A percentile compares a stretch with the other conserved stretches of the same genome.
phyloP scores from a whole-genome alignment of 2,888 invertebrate species.

The Ellobium chinense region DNA sequence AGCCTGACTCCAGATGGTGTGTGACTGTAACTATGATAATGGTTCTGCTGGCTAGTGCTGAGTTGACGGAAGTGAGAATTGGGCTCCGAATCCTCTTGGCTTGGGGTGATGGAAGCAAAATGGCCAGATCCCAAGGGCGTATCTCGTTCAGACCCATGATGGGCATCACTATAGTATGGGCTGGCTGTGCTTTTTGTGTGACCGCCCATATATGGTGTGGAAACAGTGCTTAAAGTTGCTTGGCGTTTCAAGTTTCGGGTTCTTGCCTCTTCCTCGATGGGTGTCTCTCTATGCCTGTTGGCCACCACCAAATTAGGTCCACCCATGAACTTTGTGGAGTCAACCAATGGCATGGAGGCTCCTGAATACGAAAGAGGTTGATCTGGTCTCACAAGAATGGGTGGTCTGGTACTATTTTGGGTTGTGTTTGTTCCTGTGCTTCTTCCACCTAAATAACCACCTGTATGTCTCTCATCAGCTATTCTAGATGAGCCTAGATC shows the following conservation, averaged over 20 bases:
- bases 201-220: neutral
- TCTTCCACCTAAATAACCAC: neutral
- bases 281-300: neutral
- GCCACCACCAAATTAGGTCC: neutral
- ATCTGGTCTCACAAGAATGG: neutral
- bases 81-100: neutral
- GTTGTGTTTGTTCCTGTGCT: neutral
- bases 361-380: neutral
- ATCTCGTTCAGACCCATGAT: neutral
- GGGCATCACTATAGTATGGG: neutral
- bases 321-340: neutral
- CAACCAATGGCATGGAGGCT: neutral
- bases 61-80: neutral
- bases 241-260: constrained; percentile 29
- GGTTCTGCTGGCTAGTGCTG: neutral
- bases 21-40: neutral
- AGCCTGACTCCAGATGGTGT: neutral
- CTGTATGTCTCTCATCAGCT: neutral
- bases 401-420: neutral
- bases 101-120: neutral
- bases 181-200: neutral
- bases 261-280: constrained; percentile 41
- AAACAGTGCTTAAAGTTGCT: neutral
- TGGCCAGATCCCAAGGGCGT: neutral
- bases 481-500: neutral